Evolutionary conservation across 2,888 invertebrate species (phyloP).

Genomic region (Ischnus inquisitorius): DNA sequence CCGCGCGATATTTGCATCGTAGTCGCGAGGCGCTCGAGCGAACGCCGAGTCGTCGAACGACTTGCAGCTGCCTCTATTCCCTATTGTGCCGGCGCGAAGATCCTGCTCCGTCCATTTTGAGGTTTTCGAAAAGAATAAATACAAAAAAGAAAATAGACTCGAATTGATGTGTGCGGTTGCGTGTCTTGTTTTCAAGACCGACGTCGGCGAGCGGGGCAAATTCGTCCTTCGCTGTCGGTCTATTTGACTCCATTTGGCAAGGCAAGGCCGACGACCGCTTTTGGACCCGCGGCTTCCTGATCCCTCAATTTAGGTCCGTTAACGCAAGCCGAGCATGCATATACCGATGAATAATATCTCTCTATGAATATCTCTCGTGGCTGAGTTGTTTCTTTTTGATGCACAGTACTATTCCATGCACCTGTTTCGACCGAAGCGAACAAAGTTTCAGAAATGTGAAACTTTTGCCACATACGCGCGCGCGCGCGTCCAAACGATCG

Average conservation of each 20-base stretch:
- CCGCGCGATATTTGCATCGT: constrained; percentile 19
- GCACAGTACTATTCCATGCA: neutral
- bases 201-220: constrained; percentile 2
- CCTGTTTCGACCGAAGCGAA: neutral
- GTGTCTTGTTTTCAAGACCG: constrained; percentile 25
- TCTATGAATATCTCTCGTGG: neutral
- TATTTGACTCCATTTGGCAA: constrained; percentile 54
- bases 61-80: neutral
- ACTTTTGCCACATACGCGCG: neutral
- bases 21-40: neutral
- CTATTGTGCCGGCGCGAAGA: neutral
- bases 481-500: neutral
- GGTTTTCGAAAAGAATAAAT: neutral
- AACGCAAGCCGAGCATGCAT: neutral
- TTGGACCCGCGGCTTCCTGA: constrained; percentile 47
- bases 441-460: neutral
- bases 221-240: constrained; percentile 57
- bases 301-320: constrained; percentile 45
- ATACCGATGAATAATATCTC: neutral
- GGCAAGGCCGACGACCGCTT: constrained; percentile 41
- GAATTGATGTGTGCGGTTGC: neutral
- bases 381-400: neutral
- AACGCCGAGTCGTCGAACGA: neutral
- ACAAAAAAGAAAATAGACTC: constrained; percentile 17
- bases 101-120: constrained; percentile 3